Conservation (phyloP, 1,140 invertebrate genomes). For the Diuraphis noxia region DNA sequence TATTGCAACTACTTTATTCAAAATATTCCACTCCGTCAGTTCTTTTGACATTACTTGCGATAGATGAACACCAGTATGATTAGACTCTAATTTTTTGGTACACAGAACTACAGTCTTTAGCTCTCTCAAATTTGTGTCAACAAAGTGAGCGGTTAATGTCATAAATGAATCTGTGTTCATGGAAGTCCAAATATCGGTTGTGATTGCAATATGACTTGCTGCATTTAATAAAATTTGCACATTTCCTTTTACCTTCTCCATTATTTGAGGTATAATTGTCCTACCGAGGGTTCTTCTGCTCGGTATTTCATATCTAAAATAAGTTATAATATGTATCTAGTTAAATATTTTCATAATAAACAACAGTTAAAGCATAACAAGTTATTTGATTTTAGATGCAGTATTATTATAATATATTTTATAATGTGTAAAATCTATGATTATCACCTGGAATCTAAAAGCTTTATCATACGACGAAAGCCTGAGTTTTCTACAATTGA, state of each 20-base stretch:
- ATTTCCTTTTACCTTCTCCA: background rate
- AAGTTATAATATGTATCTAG: no score
- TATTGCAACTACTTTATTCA: background rate
- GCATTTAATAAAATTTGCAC: background rate
- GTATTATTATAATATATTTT: no score
- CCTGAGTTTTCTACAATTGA: no score
- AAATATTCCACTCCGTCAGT: background rate
- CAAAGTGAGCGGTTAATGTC: background rate
- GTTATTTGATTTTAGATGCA: no score
- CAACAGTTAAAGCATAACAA: no score
- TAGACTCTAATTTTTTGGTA: background rate
- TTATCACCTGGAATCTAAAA: no score
- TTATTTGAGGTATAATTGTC: no score
- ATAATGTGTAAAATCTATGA: no score
- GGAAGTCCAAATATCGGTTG: slow-evolving; percentile 16
- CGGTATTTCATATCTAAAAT: no score
- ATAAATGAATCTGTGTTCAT: slow-evolving; percentile 9
- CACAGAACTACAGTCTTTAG: background rate
- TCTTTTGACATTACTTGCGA: background rate
- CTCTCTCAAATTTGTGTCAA: background rate
- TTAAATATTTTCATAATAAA: no score
- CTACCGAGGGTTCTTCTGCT: no score
- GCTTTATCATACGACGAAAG: no score
- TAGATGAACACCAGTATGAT: background rate
- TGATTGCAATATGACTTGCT: background rate